These are phyloP conservation scores for Cantharis nigra DNA, from an alignment of 2,888 invertebrate genomes.

Conservation along the genomic window DNA sequence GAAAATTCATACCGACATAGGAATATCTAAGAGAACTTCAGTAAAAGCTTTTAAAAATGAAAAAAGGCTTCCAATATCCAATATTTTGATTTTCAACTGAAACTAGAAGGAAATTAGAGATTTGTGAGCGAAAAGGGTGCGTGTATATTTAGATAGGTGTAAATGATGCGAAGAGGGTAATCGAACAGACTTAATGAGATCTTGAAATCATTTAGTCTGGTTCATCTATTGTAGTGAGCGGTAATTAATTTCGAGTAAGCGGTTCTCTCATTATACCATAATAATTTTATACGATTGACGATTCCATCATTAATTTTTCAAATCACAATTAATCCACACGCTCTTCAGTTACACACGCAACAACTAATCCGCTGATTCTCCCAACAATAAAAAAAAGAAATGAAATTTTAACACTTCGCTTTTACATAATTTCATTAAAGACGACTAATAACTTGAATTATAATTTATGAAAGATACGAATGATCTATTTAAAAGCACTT, in stretches of 20 bases:
- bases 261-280: neutral
- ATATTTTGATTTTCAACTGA: neutral
- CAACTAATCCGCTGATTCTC: neutral
- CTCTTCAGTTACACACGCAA: neutral
- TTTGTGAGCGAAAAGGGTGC: neutral
- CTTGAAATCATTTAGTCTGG: slow-evolving; percentile 26
- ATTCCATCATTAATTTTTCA: neutral
- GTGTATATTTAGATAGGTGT: slow-evolving; percentile 14
- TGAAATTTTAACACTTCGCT: neutral
- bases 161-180: slow-evolving; percentile 20
- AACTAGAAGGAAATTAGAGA: neutral
- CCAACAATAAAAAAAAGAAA: neutral
- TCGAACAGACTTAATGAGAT: slow-evolving; percentile 28
- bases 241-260: neutral
- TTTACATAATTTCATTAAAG: neutral
- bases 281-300: neutral
- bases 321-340: neutral
- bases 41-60: neutral
- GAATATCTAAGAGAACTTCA: too few relatives aligned
- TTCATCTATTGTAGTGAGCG: slow-evolving; percentile 16
- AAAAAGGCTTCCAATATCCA: neutral
- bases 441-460: neutral
- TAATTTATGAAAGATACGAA: slow-evolving; percentile 6
- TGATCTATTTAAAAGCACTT: slow-evolving; percentile 24
- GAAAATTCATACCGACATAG: too few relatives aligned